These are phyloP conservation scores for Sylvia atricapilla DNA, from an alignment of 2,113 vertebrate genomes.

Conservation along the genomic window DNA sequence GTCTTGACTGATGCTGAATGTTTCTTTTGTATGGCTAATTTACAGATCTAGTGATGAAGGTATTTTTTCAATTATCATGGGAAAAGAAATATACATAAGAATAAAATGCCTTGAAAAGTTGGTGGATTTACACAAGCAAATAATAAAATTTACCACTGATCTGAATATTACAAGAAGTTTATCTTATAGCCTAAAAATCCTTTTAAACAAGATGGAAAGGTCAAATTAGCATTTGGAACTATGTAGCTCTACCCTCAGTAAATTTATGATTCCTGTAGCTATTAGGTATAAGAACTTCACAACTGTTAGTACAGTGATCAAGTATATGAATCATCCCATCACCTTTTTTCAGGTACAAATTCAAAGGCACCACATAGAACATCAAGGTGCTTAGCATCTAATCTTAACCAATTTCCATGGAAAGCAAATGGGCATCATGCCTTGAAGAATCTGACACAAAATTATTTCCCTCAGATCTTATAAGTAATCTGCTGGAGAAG, in stretches of 20 bases:
- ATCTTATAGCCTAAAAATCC: not conserved
- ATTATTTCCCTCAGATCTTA: not conserved
- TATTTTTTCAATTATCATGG: not conserved
- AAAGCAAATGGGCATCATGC: not conserved
- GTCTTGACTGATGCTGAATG: not conserved
- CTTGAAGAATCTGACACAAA: not conserved
- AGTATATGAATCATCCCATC: not conserved
- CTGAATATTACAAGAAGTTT: not conserved
- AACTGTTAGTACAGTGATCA: not conserved
- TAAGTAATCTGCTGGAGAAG: not conserved
- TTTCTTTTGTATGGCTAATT: not conserved
- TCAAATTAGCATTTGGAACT: not conserved
- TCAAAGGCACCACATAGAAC: not conserved
- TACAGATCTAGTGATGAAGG: not conserved
- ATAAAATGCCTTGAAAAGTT: not conserved
- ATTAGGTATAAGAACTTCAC: not conserved
- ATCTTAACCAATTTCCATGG: not conserved
- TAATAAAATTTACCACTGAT: not conserved
- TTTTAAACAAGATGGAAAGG: not conserved
- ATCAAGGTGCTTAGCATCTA: not conserved
- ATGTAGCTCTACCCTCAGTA: not conserved
- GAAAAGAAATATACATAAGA: not conserved
- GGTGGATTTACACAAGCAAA: not conserved
- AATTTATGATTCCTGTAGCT: not conserved
- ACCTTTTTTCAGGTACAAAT: not conserved